These are phyloP conservation scores for Cotesia glomerata DNA, from an alignment of 1,140 invertebrate genomes.

Conservation along the genomic window DNA sequence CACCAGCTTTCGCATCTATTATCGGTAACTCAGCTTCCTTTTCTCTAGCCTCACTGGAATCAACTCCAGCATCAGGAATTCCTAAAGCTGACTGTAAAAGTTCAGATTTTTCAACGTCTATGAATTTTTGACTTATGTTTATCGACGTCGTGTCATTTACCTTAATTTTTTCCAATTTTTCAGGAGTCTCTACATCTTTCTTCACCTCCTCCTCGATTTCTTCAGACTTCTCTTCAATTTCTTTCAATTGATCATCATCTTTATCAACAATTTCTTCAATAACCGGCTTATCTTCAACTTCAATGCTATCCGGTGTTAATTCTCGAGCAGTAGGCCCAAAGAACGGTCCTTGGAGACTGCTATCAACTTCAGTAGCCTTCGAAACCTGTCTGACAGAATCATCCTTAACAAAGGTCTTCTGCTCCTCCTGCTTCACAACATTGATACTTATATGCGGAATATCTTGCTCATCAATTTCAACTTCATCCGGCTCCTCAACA, in stretches of 20 bases:
- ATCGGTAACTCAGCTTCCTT: background rate
- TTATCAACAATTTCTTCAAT: slow-evolving; percentile 14
- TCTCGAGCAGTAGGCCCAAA: slow-evolving; percentile 44
- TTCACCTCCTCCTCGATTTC: background rate
- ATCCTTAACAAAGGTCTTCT: slow-evolving; percentile 1
- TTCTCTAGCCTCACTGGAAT: slow-evolving; percentile 14
- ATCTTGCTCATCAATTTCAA: slow-evolving; percentile 78
- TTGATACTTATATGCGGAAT: slow-evolving; percentile 77
- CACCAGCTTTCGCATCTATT: slow-evolving; percentile 35
- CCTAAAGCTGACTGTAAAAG: slow-evolving; percentile 43
- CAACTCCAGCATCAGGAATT: slow-evolving; percentile 17
- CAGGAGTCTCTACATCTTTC: background rate
- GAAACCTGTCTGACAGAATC: background rate
- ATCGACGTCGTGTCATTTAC: slow-evolving; percentile 38
- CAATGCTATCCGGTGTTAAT: slow-evolving; percentile 10
- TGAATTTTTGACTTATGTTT: slow-evolving; percentile 37
- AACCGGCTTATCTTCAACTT: background rate
- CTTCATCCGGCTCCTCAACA: slow-evolving; percentile 81
- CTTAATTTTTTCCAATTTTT: slow-evolving; percentile 31
- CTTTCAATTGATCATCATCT: background rate
- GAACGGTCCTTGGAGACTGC: slow-evolving; percentile 42
- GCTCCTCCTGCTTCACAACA: slow-evolving; percentile 66
- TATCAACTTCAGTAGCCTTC: background rate
- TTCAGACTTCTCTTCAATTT: slow-evolving; percentile 4
- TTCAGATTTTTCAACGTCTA: slow-evolving; percentile 47